phyloP scores from a whole-genome alignment of 2,113 vertebrate genomes.

The Bufo gargarizans region DNA sequence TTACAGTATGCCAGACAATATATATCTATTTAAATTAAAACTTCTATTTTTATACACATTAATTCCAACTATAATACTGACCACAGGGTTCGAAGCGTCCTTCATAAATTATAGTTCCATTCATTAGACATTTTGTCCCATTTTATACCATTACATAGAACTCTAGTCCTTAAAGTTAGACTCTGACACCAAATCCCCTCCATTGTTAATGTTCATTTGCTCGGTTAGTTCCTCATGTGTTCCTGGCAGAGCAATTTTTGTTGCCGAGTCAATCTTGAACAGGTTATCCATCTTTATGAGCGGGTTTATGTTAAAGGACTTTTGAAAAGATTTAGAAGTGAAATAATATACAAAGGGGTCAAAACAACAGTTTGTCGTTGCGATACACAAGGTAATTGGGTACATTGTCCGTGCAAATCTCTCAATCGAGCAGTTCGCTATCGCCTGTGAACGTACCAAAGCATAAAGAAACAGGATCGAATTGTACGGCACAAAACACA shows the following conservation, averaged over 20 bases:
- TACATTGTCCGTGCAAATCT: slow-evolving; percentile 91
- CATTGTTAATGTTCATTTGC: slow-evolving; percentile 77
- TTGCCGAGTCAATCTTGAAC: slow-evolving; percentile 79
- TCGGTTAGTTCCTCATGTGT: slow-evolving; percentile 75
- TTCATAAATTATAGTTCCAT: slow-evolving; percentile 44
- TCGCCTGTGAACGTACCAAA: slow-evolving; percentile 89
- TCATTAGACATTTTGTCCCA: not conserved
- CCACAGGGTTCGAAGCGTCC: slow-evolving; percentile 19
- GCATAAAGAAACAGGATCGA: slow-evolving; percentile 95
- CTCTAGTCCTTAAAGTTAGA: slow-evolving; percentile 71
- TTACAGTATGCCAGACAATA: slow-evolving; percentile 36
- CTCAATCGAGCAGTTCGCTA: slow-evolving; percentile 88
- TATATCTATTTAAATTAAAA: slow-evolving; percentile 52
- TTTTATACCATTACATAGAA: not conserved
- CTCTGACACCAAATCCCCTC: slow-evolving; percentile 81
- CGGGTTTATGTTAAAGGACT: slow-evolving; percentile 88
- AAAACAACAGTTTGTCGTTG: slow-evolving; percentile 94
- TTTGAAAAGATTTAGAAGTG: slow-evolving; percentile 96
- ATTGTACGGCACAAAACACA: slow-evolving; percentile 97
- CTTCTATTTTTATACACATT: slow-evolving; percentile 44
- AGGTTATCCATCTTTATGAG: slow-evolving; percentile 82
- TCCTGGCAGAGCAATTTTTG: slow-evolving; percentile 71
- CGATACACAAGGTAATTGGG: slow-evolving; percentile 92
- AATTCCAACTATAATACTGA: slow-evolving; percentile 54
- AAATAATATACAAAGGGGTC: slow-evolving; percentile 98